Evolutionary conservation across 2,797 vertebrate species (phyloP).

Genomic region (Etheostoma perlongum): DNA sequence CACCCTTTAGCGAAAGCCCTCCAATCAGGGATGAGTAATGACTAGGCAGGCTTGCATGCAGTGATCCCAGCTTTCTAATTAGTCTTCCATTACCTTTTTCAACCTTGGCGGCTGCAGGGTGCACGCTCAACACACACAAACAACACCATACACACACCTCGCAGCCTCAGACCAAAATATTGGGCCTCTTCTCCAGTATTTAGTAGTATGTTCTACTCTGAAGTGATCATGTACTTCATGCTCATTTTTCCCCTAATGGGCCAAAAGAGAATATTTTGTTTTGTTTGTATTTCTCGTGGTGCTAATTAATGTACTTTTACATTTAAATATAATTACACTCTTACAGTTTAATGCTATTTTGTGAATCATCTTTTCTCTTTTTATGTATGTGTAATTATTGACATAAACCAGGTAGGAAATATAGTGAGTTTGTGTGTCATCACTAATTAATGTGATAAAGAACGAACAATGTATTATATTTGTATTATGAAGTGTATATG

Average conservation of each 20-base stretch:
- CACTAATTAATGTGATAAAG: not conserved
- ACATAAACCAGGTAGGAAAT: not conserved
- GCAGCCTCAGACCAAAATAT: slow-evolving; percentile 42
- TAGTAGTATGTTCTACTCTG: slow-evolving; percentile 29
- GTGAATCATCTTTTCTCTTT: not conserved
- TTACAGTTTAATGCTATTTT: not conserved
- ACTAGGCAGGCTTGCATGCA: slow-evolving; percentile 79
- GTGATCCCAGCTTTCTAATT: slow-evolving; percentile 87
- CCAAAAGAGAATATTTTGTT: not conserved
- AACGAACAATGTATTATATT: not conserved
- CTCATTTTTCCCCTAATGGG: slow-evolving; percentile 14
- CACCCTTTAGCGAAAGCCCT: slow-evolving; percentile 77
- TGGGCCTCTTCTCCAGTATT: slow-evolving; percentile 34
- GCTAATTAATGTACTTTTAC: not conserved
- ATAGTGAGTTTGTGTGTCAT: not conserved
- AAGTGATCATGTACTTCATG: slow-evolving; percentile 26
- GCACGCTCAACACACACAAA: slow-evolving; percentile 56
- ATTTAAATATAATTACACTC: not conserved
- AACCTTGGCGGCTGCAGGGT: slow-evolving; percentile 82
- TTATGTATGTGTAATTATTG: not conserved
- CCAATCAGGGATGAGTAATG: slow-evolving; percentile 88
- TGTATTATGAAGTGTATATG: not conserved
- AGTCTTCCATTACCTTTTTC: slow-evolving; percentile 86
- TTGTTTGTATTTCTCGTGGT: not conserved
- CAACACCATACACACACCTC: slow-evolving; percentile 19